Percentiles rank a stretch among this genome's conserved stretches.
Evolutionary conservation across 2,113 vertebrate species (phyloP).

Genomic region (Hydropotes inermis): DNA sequence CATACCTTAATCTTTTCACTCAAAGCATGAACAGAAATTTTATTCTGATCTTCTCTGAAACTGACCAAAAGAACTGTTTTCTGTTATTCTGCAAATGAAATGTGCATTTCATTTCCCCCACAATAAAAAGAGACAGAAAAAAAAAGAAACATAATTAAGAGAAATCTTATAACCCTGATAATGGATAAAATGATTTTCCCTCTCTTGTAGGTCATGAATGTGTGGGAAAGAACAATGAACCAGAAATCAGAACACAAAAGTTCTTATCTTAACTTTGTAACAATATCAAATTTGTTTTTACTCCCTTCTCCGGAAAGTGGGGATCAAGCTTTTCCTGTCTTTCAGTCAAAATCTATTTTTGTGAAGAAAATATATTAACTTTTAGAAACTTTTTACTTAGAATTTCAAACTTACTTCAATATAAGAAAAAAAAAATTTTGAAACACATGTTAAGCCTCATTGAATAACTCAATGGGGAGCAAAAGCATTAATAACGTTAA

Average conservation of each 20-base stretch:
- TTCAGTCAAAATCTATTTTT: background rate
- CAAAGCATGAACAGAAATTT: background rate
- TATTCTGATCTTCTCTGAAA: background rate
- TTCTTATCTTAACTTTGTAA: background rate
- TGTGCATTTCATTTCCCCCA: background rate
- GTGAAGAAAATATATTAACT: background rate
- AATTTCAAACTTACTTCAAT: background rate
- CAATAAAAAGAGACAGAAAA: background rate
- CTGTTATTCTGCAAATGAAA: background rate
- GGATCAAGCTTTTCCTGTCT: background rate
- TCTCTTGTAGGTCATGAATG: background rate
- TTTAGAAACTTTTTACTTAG: background rate
- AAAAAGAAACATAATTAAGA: background rate
- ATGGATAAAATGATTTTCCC: background rate
- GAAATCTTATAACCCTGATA: background rate
- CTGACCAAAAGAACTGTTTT: background rate
- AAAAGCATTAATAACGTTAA: constrained; percentile 13
- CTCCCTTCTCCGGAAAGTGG: background rate
- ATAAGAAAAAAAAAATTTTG: background rate
- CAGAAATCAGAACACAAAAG: background rate
- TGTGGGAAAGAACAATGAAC: background rate
- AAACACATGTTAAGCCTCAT: background rate
- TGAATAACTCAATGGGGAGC: background rate
- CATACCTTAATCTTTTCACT: background rate
- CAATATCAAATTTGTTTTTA: background rate